Base-by-base conservation (phyloP, 2,888 invertebrate species). In the Zootermopsis nevadensis region DNA sequence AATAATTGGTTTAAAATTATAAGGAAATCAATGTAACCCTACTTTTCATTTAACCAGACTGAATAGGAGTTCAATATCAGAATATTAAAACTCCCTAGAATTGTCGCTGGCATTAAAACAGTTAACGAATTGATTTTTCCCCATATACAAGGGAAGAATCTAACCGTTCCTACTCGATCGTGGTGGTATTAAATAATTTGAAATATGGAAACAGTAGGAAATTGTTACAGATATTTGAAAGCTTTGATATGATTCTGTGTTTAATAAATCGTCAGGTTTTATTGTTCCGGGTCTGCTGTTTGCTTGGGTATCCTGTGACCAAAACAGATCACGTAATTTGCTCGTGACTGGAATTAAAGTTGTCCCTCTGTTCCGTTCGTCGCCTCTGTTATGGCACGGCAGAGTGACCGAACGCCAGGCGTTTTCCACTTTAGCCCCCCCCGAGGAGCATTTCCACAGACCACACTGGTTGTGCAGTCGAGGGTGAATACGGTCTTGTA, bases 241-340 rank as follows among this genome's bases (percentile, higher is more conserved):
- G 27, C 3, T 3, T 67, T 27, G n/a, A 67, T 27, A 67, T 67
- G 67, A 67, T 27, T 12, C 27, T 6, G 10, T 24, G 15, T 67
- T 67, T 67, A 67, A 27, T 67, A 27, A 67, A n/a, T 67, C 30
- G 27, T 27, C n/a, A 31, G 33, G 27, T 60, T 60, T 60, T 33
- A 31, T 10, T 33, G 69, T 6, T 2, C 8, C 33, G 0, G 7
- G 24, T 31, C 27, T 27, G 60, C 60, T n/a, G 60, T 27, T 60
- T 1, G 33, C 33, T 15, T 66, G 66, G 19, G 27, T 1, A n/a
- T 66, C 8, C 66, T 66, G 10, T 10, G 15, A 69, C 31, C 8
- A 24, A 69, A 33, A 69, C 69, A 69, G 33, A 33, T 69, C 69
- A 69, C 33, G 69, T 33, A 69, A 69, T 69, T 69, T 31, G 69